A percentile compares a stretch with the other conserved stretches of the same genome.
phyloP scores from a whole-genome alignment of 2,113 vertebrate genomes.

The Lophochroa leadbeateri region DNA sequence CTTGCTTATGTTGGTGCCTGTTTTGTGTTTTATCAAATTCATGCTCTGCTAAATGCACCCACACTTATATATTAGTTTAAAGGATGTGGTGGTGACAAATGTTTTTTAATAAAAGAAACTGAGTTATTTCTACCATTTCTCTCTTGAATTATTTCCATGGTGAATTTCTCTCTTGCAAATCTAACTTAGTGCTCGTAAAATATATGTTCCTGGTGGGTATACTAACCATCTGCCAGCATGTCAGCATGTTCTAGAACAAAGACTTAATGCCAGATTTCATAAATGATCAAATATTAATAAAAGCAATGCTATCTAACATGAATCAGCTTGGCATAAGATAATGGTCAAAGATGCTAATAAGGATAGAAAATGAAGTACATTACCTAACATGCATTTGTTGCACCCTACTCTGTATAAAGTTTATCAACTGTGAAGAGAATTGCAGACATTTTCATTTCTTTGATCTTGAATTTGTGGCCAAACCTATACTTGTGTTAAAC shows the following conservation, averaged over 20 bases:
- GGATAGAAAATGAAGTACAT: not conserved
- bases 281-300: not conserved
- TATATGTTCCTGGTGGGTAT: not conserved
- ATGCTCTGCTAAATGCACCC: not conserved
- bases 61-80: not conserved
- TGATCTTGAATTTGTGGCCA: not conserved
- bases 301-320: not conserved
- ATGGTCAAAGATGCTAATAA: not conserved
- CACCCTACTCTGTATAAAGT: not conserved
- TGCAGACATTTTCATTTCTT: not conserved
- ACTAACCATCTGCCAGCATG: not conserved
- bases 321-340: not conserved
- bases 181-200: slow-evolving; percentile 15
- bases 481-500: not conserved
- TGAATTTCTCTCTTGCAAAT: slow-evolving; percentile 1
- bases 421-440: not conserved
- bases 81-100: not conserved
- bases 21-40: not conserved
- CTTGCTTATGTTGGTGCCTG: not conserved
- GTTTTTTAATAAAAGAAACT: slow-evolving; percentile 56
- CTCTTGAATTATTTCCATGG: not conserved
- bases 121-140: slow-evolving; percentile 26
- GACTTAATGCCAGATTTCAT: not conserved
- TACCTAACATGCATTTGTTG: not conserved
- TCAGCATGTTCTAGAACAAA: slow-evolving; percentile 1